Base-by-base conservation (phyloP, 2,113 vertebrate genomes). In the Coreoperca whiteheadi region DNA sequence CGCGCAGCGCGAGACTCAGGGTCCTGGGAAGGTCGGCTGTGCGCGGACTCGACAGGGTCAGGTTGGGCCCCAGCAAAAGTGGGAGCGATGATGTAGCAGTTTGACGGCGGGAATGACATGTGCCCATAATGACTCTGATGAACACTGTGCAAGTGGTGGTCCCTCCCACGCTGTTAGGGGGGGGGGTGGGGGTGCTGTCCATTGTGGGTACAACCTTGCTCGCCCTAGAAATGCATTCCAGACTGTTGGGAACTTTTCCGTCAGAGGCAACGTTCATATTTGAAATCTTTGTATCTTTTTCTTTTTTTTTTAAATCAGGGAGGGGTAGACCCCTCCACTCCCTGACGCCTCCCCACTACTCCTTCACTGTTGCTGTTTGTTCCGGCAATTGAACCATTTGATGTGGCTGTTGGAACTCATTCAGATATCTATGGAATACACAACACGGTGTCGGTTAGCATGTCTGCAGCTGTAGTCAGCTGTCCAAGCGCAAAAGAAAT, bases 11-110 rank as follows among this genome's bases (percentile, higher is more conserved):
- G 72, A 77, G 68, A 83, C 59, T 68, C 71, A 18, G 74, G 72
- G 84, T 68, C 87, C 79, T 75, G 74, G 88, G 81, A 73, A 88
- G 85, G 72, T 81, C 50, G 53, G 54, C 61, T 51, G 18, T 34
- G 61, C 69, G 71, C 28, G 76, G 46, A 76, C 68, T 76, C 86
- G 87, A 91, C 75, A 81, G 41, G 64, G 73, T 77, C 64, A 71
- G 81, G 34, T 78, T 50, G 83, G 78, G 82, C 88, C 85, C 20
- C 8, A 54, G 73, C 67, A 8, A 51, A 61, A 72, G 54, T 46
- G n/a, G 34, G 37, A 74, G 79, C 1, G 1, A 32, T 77, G 43
- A 79, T 41, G n/a, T 74, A 77, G 89, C 66, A 76, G 79, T 85
- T 84, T 63, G 82, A 75, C 53, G 64, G 78, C 59, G 41, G 68